Base-by-base conservation (phyloP, 2,888 invertebrate genomes). In the Drosophila nigricruria region DNA sequence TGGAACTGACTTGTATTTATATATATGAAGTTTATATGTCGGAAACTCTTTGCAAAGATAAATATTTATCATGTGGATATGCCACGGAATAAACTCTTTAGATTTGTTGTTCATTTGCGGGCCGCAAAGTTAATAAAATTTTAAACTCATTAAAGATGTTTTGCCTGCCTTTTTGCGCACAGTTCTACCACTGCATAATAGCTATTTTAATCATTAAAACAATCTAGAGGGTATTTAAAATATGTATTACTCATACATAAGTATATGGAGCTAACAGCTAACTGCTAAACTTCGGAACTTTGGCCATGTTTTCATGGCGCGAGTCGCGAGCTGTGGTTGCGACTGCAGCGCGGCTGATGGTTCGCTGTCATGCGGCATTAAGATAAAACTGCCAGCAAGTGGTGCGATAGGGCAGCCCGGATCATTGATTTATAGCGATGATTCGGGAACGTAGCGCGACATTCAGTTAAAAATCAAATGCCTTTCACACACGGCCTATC, bases 321-420 rank as follows among this genome's bases (percentile, higher is more conserved):
- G n/a, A n/a, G n/a, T n/a, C 16, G 61, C 40, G 54, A 42, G 30
- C 50, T 66, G 47, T 70, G 56, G 70, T 60, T 57, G 66, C 72
- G 70, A 34, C 68, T 79, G 77, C 70, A 68, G 61, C 53, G 56
- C 64, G 52, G 68, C 64, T 90, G 91, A 91, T 90, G 91, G 74
- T 82, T 85, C 68, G 76, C 90, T 91, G 91, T 91, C 91, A 83
- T 38, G 40, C 50, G 81, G 91, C 73, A 90, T 91, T 91, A 82
- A 91, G 91, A 91, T 91, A 91, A 90, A 83, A 73, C 66, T 67
- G 60, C 45, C 45, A 67, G 52, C 59, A 68, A 77, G 79, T 79
- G 81, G 54, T 49, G 74, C 71, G 74, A 75, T 75, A 73, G 73
- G 62, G 57, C 59, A 60, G 52, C 42, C 53, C 69, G 72, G 77